These are phyloP conservation scores for Rhombomys opimus DNA, from an alignment of 2,113 vertebrate genomes.

Conservation along the genomic window DNA sequence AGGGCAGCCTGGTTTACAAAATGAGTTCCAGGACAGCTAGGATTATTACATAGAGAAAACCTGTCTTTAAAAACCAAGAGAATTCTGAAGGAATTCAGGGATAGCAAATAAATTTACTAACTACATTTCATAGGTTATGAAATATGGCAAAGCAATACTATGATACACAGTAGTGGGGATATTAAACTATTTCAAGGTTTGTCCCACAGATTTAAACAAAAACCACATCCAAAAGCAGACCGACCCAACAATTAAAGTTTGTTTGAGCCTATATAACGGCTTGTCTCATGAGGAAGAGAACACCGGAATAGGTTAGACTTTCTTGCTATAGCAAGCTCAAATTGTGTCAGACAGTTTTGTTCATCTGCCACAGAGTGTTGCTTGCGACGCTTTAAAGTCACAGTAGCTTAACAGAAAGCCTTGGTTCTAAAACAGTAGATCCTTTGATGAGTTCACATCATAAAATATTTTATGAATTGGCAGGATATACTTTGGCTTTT, in stretches of 20 bases:
- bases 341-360: slow-evolving; percentile 86
- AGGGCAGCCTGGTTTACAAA: not conserved
- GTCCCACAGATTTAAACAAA: not conserved
- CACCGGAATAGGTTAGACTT: slow-evolving; percentile 89
- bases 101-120: not conserved
- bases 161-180: not conserved
- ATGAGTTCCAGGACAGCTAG: not conserved
- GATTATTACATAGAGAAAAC: not conserved
- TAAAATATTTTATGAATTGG: not conserved
- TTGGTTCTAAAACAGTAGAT: not conserved
- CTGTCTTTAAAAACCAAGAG: not conserved
- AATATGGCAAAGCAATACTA: not conserved
- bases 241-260: slow-evolving; percentile 19
- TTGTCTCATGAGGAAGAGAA: slow-evolving; percentile 82
- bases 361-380: slow-evolving; percentile 90
- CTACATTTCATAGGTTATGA: not conserved
- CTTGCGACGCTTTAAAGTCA: slow-evolving; percentile 82
- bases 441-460: not conserved
- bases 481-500: not conserved
- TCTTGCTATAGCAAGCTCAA: slow-evolving; percentile 89
- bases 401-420: not conserved
- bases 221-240: not conserved
- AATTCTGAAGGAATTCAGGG: not conserved
- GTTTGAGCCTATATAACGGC: slow-evolving; percentile 88
- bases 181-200: not conserved